phyloP scores from a whole-genome alignment of 2,797 vertebrate species.

The Pempheris klunzingeri region DNA sequence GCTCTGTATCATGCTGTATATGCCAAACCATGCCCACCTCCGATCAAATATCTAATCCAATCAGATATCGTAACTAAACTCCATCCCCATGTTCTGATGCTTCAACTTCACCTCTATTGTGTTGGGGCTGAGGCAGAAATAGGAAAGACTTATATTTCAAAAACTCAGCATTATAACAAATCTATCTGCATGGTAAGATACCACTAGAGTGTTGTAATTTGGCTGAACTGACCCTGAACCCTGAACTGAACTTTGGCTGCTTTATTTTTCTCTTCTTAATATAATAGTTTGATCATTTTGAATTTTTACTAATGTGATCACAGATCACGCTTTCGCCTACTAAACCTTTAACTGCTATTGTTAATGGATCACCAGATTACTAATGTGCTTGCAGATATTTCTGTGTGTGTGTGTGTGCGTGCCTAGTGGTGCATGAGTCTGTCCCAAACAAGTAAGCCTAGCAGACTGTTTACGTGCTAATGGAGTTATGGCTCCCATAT shows the following conservation, averaged over 20 bases:
- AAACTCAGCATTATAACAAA: not conserved
- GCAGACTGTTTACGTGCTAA: slow-evolving; percentile 74
- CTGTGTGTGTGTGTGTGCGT: slow-evolving; percentile 4
- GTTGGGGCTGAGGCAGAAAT: not conserved
- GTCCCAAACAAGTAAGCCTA: slow-evolving; percentile 57
- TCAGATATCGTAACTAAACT: too few species aligned
- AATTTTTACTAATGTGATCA: slow-evolving; percentile 8
- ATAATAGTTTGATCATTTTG: not conserved
- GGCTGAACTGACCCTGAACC: slow-evolving; percentile 10
- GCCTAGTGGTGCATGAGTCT: slow-evolving; percentile 25
- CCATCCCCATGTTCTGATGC: too few species aligned
- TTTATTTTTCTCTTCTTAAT: not conserved
- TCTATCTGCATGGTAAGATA: not conserved
- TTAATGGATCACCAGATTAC: slow-evolving; percentile 28
- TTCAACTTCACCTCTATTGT: too few species aligned
- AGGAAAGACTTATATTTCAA: slow-evolving; percentile 1
- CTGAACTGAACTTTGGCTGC: too few species aligned
- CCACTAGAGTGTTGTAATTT: slow-evolving; percentile 5
- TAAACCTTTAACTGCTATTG: slow-evolving; percentile 18
- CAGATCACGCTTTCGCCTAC: slow-evolving; percentile 16
- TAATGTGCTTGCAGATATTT: slow-evolving; percentile 14
- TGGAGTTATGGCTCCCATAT: slow-evolving; percentile 80
- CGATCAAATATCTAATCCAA: too few species aligned
- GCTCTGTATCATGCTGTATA: too few species aligned
- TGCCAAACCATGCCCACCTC: too few species aligned